Evolutionary conservation across 2,797 vertebrate species (phyloP).

Genomic region (Hemitrygon akajei): DNA sequence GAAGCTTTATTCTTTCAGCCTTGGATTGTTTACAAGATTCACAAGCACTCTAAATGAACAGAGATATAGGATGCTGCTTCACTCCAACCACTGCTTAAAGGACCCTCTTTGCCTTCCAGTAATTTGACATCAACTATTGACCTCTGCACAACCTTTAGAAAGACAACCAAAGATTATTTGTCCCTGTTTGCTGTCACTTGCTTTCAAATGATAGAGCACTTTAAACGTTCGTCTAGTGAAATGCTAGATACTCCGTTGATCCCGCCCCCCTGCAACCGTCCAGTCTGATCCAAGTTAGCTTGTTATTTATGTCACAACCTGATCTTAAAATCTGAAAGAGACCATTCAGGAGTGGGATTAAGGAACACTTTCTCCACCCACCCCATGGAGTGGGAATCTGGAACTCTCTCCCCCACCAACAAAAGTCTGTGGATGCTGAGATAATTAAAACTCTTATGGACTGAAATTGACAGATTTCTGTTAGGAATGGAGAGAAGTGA

Average conservation of each 20-base stretch:
- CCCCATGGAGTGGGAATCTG: not conserved
- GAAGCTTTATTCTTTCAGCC: not conserved
- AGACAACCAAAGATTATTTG: not conserved
- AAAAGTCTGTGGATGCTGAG: not conserved
- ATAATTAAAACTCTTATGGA: not conserved
- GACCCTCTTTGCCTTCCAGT: not conserved
- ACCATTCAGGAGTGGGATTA: not conserved
- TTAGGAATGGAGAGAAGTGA: not conserved
- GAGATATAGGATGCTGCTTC: not conserved
- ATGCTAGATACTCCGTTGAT: not conserved
- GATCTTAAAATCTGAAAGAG: not conserved
- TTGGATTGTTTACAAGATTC: not conserved
- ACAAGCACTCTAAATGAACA: not conserved
- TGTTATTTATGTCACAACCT: not conserved
- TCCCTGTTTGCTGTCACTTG: not conserved
- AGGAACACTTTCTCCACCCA: not conserved
- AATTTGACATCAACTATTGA: not conserved
- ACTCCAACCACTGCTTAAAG: not conserved
- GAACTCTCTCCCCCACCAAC: not conserved
- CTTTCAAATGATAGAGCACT: not conserved
- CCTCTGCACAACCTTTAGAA: conserved; percentile 1
- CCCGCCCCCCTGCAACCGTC: not conserved
- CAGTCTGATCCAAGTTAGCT: not conserved
- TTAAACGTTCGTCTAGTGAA: not conserved
- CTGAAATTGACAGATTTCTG: not conserved